Evolutionary conservation across 2,888 invertebrate species (phyloP), one percentile per base, ranked within the genome.

Genomic region (Diploptera punctata): DNA sequence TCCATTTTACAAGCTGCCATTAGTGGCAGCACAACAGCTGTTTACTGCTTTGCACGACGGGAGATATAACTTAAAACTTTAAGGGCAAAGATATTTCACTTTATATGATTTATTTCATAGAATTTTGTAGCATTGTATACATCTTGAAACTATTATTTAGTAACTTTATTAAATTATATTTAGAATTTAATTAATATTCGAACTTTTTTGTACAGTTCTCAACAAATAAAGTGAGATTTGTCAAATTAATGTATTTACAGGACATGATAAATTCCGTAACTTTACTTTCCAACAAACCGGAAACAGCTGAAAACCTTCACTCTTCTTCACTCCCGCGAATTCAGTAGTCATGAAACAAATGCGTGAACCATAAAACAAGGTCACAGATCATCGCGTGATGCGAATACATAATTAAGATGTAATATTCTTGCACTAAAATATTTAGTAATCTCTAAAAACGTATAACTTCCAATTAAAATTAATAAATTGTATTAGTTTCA

Each of bases 11-110:
- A 31, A 73, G 67, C 73, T 70, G 73, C 73, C 73, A 73, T 73
- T 70, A 70, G 70, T 71, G 75, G 75, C 73, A 75, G 68, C 69
- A 73, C 73, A 57, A 75, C 75, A 75, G 75, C 75, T 75, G 75
- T 75, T 75, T 73, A 75, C 71, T 38, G 71, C 67, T 43, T 49
- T 57, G 75, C 49, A 72, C 70, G 52, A 72, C 44, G 74, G 74
- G 74, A 68, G 67, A 69, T 26, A 57, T 49, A 33, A n/a, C 24
- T 21, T 18, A 24, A 9, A 7, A 26, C 3, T 18, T 4, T 57
- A 19, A 65, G 47, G 43, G 68, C n/a, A n/a, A 73, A 71, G 65
- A 71, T 71, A 71, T 33, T 4, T 24, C 71, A 67, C 54, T 67
- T 67, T n/a, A 10, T 16, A 29, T 1, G 9, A 52, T n/a, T n/a